Evolutionary conservation across 2,888 invertebrate genomes (phyloP).

Genomic region (Drosophila eohydei): DNA sequence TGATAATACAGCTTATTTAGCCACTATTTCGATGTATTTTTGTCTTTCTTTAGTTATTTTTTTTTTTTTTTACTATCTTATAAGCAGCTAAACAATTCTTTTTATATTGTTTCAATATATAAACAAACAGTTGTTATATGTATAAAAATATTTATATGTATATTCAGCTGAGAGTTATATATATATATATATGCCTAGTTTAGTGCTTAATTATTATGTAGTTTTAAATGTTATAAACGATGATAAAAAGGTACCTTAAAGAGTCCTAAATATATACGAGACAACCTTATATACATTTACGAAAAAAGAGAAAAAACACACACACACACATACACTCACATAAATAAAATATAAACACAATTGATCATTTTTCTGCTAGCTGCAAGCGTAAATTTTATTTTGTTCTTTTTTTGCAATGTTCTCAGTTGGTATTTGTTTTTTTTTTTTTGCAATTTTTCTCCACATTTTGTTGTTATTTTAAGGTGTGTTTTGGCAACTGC

Average conservation of each 20-base stretch:
- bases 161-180: slow-evolving; percentile 33
- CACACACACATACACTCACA: slow-evolving; percentile 18
- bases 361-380: slow-evolving; percentile 39
- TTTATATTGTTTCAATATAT: slow-evolving; percentile 57
- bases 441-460: slow-evolving; percentile 6
- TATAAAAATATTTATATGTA: slow-evolving; percentile 27
- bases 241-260: slow-evolving; percentile 25
- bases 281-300: slow-evolving; percentile 53
- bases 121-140: slow-evolving; percentile 29
- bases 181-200: slow-evolving; percentile 54
- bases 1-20: slow-evolving; percentile 54
- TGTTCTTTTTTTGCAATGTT: slow-evolving; percentile 16
- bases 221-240: slow-evolving; percentile 69
- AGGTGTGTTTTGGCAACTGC: slow-evolving; percentile 43
- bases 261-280: slow-evolving; percentile 42
- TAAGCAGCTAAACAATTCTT: slow-evolving; percentile 67
- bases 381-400: slow-evolving; percentile 43
- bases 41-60: neutral
- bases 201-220: slow-evolving; percentile 78
- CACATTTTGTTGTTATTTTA: slow-evolving; percentile 10
- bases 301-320: slow-evolving; percentile 14
- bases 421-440: neutral
- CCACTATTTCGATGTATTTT: slow-evolving; percentile 46
- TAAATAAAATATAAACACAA: slow-evolving; percentile 41
- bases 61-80: slow-evolving; percentile 57